A percentile compares a stretch with the other conserved stretches of the same genome.
Evolutionary conservation across 2,113 vertebrate genomes (phyloP).

Genomic region (Elephantulus edwardii): DNA sequence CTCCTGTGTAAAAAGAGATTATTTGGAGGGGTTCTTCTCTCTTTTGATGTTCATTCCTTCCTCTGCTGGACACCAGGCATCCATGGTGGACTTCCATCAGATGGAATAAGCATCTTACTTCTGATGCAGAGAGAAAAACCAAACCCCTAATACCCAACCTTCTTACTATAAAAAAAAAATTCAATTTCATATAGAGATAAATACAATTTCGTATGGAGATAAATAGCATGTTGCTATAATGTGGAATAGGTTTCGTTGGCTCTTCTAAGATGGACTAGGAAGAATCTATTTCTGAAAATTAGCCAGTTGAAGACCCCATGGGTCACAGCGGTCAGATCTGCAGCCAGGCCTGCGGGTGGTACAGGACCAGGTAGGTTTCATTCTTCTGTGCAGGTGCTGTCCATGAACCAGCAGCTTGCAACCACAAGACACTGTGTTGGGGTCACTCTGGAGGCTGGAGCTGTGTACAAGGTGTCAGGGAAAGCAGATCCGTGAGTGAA

Average conservation of each 20-base stretch:
- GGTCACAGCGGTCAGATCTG: not conserved
- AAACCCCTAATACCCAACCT: too few relatives aligned
- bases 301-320: not conserved
- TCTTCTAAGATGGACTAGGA: not conserved
- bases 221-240: not conserved
- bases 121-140: not conserved
- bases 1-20: slow-evolving; percentile 9
- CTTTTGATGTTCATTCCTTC: not conserved
- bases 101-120: not conserved
- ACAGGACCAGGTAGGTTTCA: not conserved
- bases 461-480: not conserved
- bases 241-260: not conserved
- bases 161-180: not conserved
- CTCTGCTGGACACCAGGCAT: not conserved
- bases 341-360: not conserved
- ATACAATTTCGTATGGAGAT: too few relatives aligned
- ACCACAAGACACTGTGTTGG: not conserved
- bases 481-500: not conserved
- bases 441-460: not conserved
- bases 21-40: not conserved
- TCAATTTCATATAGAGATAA: not conserved
- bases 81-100: not conserved
- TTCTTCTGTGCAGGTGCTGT: not conserved
- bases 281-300: not conserved
- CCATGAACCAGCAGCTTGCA: not conserved